Conservation (phyloP, 1,140 invertebrate genomes). For the Neoseiulus cucumeris region DNA sequence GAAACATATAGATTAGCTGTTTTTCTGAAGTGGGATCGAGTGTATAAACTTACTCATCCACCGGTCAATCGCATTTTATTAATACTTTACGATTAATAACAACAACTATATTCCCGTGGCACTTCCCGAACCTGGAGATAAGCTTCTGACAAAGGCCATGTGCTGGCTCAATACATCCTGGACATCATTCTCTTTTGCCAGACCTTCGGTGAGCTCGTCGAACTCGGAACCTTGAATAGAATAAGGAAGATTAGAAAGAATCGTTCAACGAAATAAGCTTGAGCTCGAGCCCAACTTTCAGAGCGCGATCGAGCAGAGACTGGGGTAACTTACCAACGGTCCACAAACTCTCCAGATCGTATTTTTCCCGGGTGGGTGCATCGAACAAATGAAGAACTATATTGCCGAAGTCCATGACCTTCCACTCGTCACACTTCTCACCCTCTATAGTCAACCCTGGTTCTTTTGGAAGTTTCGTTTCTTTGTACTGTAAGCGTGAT, state of each 20-base stretch:
- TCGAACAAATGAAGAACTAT: constrained; percentile 76
- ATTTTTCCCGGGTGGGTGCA: constrained; percentile 40
- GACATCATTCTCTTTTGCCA: background rate
- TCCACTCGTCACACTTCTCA: constrained; percentile 50
- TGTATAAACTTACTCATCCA: too few relatives aligned
- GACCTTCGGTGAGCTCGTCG: background rate
- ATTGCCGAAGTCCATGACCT: constrained; percentile 68
- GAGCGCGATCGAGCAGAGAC: background rate
- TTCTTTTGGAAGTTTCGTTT: constrained; percentile 36
- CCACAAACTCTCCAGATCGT: constrained; percentile 80
- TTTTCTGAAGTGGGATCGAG: too few relatives aligned
- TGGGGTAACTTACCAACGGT: constrained; percentile 46
- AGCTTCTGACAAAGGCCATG: background rate
- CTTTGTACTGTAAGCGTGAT: constrained; percentile 24
- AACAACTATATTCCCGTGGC: too few relatives aligned
- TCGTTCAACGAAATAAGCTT: background rate
- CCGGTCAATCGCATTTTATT: too few relatives aligned
- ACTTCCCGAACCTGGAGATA: background rate
- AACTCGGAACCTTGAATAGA: background rate
- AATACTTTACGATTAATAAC: too few relatives aligned
- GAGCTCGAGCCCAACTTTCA: background rate
- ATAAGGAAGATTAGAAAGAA: background rate
- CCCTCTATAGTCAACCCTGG: constrained; percentile 53
- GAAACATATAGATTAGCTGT: too few relatives aligned
- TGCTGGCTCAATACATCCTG: background rate